Base-by-base conservation (phyloP, 2,113 vertebrate genomes). In the Austrofundulus limnaeus region DNA sequence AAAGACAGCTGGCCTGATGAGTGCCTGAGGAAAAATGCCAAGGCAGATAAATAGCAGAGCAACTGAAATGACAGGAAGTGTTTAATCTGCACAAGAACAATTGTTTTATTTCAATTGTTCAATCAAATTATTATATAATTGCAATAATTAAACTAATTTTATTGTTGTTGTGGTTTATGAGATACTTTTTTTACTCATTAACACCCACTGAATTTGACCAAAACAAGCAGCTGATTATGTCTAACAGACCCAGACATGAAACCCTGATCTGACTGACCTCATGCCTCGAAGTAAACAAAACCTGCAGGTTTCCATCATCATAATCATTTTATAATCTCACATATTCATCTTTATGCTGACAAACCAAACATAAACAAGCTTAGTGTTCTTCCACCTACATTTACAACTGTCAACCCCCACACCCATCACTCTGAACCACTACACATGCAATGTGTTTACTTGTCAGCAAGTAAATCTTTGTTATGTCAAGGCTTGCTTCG, bases 21-120 rank as follows among this genome's bases (percentile, higher is more conserved):
- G 19, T 24, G 72, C 85, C 87, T 77, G 69, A 57, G 65, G 84
- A 82, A 64, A 87, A 86, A 86, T 56, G 76, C 80, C 83, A 85
- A 59, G 71, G 77, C 28, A 19, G 53, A 86, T 85, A 80, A 84
- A 72, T 75, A 34, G 66, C 66, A 56, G 53, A 58, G 63, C 60
- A 47, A 48, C 66, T 42, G 61, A 77, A 61, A 46, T 63, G 55
- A 77, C 53, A 65, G 63, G 69, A 66, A 66, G 63, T 60, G 31
- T 65, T 78, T 54, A 52, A 74, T 72, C 70, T 72, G 70, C 57
- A 55, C 42, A 46, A 42, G 53, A 82, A 75, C 53, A 39, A 46
- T 11, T 57, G 31, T 37, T 37, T 25, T 34, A 19, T 45, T 45
- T 11, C 13, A 19, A 45, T 45, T n/a, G n/a, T n/a, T n/a, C 17